Evolutionary conservation across 2,888 invertebrate genomes (phyloP), one percentile per base, ranked within the genome.

Genomic region (Eupelmus urozonus): DNA sequence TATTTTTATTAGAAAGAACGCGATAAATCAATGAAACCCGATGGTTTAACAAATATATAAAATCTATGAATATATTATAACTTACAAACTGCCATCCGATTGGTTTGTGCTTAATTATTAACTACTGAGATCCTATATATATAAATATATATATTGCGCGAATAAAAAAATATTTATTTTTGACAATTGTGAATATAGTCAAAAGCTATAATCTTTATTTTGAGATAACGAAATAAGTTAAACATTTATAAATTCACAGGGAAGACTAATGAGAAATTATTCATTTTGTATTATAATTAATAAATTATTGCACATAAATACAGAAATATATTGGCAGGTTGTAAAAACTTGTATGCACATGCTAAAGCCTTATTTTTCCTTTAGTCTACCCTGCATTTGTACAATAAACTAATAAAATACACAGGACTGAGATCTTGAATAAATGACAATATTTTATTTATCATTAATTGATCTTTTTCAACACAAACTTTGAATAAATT

Each of bases 1-100:
- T 87, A 83, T 78, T 76, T 80, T 80, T 80, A 80, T 75, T 75
- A 66, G 34, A 74, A 1, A 72, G 2, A 75, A 71, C 49, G 25
- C 13, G n/a, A 74, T 49, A 57, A 53, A 34, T 59, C 27, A 60
- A 55, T 42, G 34, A 63, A 53, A 73, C 70, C 59, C 72, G 55
- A 70, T 73, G 49, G 67, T 65, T 25, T 73, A 25, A 23, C 18
- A 62, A 40, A 69, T 63, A 27, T 67, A 49, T 67, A 77, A 77
- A 49, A 80, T 80, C 73, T 80, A 71, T 65, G 78, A 81, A 53
- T 65, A 66, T 71, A 79, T 69, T 55, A 72, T 55, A 59, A 80
- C 59, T 78, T 60, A n/a, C 45, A 71, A 76, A 66, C 49, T 78
- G 49, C 78, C 69, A 77, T 63, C 34, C 69, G 65, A 65, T 78